phyloP scores from a whole-genome alignment of 2,113 vertebrate species.

The Rhinichthys klamathensis region DNA sequence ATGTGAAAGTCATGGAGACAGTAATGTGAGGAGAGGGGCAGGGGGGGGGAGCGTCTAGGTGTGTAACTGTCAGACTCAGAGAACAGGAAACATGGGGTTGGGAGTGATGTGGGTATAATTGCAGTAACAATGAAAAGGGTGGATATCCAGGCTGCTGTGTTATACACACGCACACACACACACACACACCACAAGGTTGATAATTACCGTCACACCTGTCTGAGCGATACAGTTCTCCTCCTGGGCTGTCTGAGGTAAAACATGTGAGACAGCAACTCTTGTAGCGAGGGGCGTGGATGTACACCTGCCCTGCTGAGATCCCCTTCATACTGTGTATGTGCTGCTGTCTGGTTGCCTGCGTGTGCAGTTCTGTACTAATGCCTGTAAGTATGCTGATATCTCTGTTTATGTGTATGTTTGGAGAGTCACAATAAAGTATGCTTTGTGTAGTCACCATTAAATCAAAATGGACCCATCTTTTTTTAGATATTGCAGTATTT shows the following conservation, averaged over 20 bases:
- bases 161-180: slow-evolving; percentile 7
- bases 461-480: too few relatives aligned
- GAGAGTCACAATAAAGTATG: background rate
- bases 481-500: too few relatives aligned
- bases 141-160: background rate
- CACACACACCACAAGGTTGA: background rate
- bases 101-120: background rate
- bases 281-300: background rate
- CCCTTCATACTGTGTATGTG: background rate
- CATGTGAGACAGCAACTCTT: slow-evolving; percentile 10
- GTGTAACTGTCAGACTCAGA: slow-evolving; percentile 1
- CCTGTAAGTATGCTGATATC: background rate
- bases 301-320: slow-evolving; percentile 16
- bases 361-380: slow-evolving; percentile 5
- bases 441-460: background rate
- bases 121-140: slow-evolving; percentile 1
- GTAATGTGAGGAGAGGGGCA: slow-evolving; percentile 31
- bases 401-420: background rate
- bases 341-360: background rate
- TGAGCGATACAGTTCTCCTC: background rate
- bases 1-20: slow-evolving; percentile 36
- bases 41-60: background rate
- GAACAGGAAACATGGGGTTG: background rate
- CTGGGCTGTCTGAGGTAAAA: slow-evolving; percentile 2
- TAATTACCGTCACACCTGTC: slow-evolving; percentile 54